Base-by-base conservation (phyloP, 2,797 vertebrate genomes). In the Gallinago solitaria region DNA sequence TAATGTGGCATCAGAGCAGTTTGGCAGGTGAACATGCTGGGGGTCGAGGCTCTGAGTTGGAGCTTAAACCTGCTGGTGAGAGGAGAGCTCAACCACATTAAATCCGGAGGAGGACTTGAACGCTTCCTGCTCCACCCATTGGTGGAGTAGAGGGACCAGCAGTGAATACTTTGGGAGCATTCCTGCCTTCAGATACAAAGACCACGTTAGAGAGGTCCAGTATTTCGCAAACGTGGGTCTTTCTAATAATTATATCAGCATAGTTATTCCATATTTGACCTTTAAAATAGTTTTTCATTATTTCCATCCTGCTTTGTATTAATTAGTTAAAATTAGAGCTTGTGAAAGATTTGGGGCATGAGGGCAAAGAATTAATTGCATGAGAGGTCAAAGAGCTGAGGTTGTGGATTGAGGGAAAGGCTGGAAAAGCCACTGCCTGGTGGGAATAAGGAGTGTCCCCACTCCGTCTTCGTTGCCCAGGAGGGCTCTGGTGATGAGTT, bases 181-280 rank as follows among this genome's bases (percentile, higher is more conserved):
- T 57, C 8, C 23, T 24, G 47, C 30, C 32, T 24, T 11, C 8
- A 5, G 3, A 4, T 18, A 18, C 53, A 21, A 11, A 54, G 14
- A 9, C 9, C 11, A 1, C 15, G 9, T 24, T 12, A 1, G n/a
- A 37, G 27, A 21, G 21, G 7, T 32, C 25, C 17, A 4, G 0
- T 5, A 9, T 12, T 45, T 20, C 60, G n/a, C 45, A 18, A 5
- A 9, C 17, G 4, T 13, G 16, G 27, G 20, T 9, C 6, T 80
- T 86, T 21, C 69, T 27, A 10, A 5, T 25, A 2, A 3, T 57
- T n/a, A 1, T 4, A 21, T 12, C 37, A 16, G 54, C 20, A 2
- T 4, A 17, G 32, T 51, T 48, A 45, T 9, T 76, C 51, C 16
- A 0, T 0, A 51, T 74, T 32, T n/a, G 20, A 7, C 54, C 64